These are phyloP conservation scores for Illadopsis cleaveri DNA, from an alignment of 2,113 vertebrate species.

Conservation along the genomic window DNA sequence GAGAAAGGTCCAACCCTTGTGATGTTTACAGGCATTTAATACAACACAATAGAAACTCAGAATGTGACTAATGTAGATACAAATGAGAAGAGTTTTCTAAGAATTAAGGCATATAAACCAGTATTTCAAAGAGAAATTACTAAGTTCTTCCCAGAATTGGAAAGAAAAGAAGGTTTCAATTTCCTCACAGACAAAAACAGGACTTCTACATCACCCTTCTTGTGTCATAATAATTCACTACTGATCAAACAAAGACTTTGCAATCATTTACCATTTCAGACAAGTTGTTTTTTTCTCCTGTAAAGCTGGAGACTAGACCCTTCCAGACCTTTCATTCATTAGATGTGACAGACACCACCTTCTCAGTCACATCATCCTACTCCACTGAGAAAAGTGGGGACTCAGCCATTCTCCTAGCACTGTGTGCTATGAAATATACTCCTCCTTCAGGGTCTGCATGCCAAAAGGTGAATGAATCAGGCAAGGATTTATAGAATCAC, in stretches of 20 bases:
- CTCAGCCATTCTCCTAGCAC: neutral
- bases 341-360: accelerated
- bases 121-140: neutral
- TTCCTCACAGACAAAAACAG: neutral
- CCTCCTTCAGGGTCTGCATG: neutral
- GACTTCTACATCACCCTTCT: neutral
- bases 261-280: neutral
- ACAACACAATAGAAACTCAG: neutral
- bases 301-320: neutral
- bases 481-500: neutral
- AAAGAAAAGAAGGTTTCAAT: neutral
- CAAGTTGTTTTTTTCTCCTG: neutral
- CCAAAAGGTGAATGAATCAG: neutral
- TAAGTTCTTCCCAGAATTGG: neutral
- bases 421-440: neutral
- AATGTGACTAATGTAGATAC: neutral
- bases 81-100: neutral
- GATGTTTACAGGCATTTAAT: neutral
- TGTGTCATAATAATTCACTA: neutral
- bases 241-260: neutral
- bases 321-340: neutral
- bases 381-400: neutral
- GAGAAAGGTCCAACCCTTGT: neutral
- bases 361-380: neutral
- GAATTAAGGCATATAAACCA: neutral